phyloP scores from a whole-genome alignment of 2,888 invertebrate genomes.

The Mythimna impura region DNA sequence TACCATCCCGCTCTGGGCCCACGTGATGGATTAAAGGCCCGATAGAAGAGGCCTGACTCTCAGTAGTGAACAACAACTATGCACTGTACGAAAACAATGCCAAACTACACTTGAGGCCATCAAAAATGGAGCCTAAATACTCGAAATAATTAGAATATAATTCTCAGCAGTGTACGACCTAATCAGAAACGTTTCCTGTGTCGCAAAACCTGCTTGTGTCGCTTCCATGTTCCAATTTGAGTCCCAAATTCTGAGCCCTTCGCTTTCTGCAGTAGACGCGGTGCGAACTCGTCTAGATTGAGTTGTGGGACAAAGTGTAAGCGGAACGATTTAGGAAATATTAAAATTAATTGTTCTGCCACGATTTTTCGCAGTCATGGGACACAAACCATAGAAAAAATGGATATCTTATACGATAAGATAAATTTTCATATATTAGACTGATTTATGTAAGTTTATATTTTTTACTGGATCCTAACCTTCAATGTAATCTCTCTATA shows the following conservation, averaged over 20 bases:
- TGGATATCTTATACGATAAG: no score
- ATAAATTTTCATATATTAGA: no score
- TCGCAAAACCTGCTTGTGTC: slow-evolving; percentile 47
- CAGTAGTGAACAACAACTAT: background rate
- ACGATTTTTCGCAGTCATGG: background rate
- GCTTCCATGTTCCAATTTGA: slow-evolving; percentile 75
- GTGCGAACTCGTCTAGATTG: slow-evolving; percentile 58
- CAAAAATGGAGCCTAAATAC: slow-evolving; percentile 10
- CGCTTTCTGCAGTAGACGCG: slow-evolving; percentile 60
- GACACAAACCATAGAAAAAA: no score
- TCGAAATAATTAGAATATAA: slow-evolving; percentile 35
- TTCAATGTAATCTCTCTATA: no score
- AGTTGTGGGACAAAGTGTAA: slow-evolving; percentile 32
- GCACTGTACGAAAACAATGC: background rate
- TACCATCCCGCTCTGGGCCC: no score
- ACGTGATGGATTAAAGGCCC: no score
- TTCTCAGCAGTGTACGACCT: slow-evolving; percentile 18
- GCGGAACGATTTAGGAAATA: slow-evolving; percentile 19
- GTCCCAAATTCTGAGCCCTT: slow-evolving; percentile 73
- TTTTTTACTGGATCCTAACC: no score
- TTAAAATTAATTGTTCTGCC: background rate
- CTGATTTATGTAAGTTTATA: no score
- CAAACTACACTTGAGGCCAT: background rate
- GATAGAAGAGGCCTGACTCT: no score
- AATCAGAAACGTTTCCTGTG: slow-evolving; percentile 58